phyloP scores from a whole-genome alignment of 2,888 invertebrate genomes.

The Mycogona germanica region DNA sequence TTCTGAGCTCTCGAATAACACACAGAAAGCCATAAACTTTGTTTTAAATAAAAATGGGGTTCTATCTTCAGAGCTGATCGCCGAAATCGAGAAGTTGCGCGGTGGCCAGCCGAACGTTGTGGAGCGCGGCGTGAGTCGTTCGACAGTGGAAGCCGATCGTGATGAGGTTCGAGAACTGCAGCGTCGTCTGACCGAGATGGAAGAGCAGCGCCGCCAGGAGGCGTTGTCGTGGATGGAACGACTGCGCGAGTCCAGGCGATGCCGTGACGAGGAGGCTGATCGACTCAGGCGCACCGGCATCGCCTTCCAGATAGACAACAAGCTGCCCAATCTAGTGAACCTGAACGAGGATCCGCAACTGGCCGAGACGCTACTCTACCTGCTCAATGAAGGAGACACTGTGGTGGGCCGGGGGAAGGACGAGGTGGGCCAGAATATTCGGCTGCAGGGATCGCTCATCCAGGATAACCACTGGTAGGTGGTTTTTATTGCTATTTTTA shows the following conservation, averaged over 20 bases:
- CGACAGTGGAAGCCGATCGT: slow-evolving; percentile 24
- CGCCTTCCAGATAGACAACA: slow-evolving; percentile 37
- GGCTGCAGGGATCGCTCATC: slow-evolving; percentile 47
- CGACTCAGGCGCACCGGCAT: slow-evolving; percentile 40
- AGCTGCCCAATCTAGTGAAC: slow-evolving; percentile 47
- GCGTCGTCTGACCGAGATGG: slow-evolving; percentile 41
- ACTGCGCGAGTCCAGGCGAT: slow-evolving; percentile 38
- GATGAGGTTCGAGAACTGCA: slow-evolving; percentile 45
- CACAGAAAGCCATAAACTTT: too few species aligned
- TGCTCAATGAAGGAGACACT: slow-evolving; percentile 40
- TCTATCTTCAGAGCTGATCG: slow-evolving; percentile 44
- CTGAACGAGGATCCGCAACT: slow-evolving; percentile 50
- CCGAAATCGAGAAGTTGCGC: slow-evolving; percentile 53
- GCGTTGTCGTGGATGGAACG: slow-evolving; percentile 38
- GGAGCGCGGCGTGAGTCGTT: neutral
- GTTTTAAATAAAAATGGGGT: too few species aligned
- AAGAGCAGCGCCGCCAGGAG: neutral
- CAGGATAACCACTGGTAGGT: slow-evolving; percentile 47
- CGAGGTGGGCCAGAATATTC: slow-evolving; percentile 41
- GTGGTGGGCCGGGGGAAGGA: slow-evolving; percentile 35
- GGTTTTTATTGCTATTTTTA: too few species aligned
- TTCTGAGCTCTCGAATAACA: too few species aligned
- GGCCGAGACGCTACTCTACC: slow-evolving; percentile 44
- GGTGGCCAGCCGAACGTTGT: slow-evolving; percentile 36
- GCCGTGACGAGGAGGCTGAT: slow-evolving; percentile 40